Conservation (phyloP, 64 coral and sea anemone genomes). For the Trachythela sp. region DNA sequence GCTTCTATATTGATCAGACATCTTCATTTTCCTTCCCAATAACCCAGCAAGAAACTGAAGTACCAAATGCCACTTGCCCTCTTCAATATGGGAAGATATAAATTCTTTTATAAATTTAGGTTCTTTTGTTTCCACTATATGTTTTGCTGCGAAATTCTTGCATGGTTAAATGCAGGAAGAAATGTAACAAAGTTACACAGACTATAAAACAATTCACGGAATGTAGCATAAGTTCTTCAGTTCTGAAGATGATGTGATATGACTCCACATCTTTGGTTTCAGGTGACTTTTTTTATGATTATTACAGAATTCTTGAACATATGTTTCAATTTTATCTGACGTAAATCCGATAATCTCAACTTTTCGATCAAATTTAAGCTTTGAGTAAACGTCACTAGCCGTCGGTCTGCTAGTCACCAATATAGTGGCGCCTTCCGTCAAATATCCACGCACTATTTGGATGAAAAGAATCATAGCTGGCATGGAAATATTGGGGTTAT, state of each 20-base stretch:
- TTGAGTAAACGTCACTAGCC: neutral
- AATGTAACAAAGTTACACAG: neutral
- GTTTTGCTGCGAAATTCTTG: neutral
- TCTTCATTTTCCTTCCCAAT: neutral
- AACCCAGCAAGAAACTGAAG: conserved; percentile 9
- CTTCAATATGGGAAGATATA: neutral
- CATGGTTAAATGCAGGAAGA: neutral
- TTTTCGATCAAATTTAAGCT: neutral
- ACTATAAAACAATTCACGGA: conserved; percentile 14
- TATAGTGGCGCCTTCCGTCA: neutral
- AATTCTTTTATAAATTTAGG: neutral
- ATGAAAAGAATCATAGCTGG: neutral
- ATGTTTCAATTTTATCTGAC: neutral
- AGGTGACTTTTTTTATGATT: neutral
- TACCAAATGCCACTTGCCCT: neutral
- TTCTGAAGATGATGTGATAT: neutral
- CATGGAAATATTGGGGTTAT: too few relatives aligned
- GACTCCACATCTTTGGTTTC: neutral
- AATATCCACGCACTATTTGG: neutral
- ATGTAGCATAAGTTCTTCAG: conserved; percentile 16
- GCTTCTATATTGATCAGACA: neutral
- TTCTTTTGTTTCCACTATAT: neutral
- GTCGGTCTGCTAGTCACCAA: neutral
- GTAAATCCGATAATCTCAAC: neutral
- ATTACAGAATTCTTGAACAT: neutral